A percentile compares a stretch with the other conserved stretches of the same genome.
phyloP scores from a whole-genome alignment of 2,888 invertebrate species.

The Rhorus exstirpatorius region DNA sequence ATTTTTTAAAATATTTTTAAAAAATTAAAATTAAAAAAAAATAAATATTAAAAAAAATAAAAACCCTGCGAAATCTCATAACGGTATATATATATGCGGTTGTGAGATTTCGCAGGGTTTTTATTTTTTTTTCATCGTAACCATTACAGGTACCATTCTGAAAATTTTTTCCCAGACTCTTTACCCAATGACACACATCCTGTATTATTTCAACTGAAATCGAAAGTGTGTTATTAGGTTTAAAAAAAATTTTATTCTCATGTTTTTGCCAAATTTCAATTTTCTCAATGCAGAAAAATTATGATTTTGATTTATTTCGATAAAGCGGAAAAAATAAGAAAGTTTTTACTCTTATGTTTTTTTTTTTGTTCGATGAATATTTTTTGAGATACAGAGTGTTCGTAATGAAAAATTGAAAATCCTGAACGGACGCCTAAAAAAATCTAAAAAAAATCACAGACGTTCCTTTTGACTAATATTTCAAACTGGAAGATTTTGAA shows the following conservation, averaged over 20 bases:
- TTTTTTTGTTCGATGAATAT: conserved; percentile 4
- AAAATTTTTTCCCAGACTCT: background rate
- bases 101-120: no score
- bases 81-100: no score
- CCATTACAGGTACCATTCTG: conserved; percentile 25
- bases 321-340: background rate
- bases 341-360: background rate
- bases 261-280: conserved; percentile 16
- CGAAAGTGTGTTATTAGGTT: conserved; percentile 25
- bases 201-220: conserved; percentile 20
- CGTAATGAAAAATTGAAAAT: conserved; percentile 3
- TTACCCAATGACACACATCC: conserved; percentile 23
- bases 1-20: no score
- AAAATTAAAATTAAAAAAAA: no score
- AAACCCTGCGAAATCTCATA: no score
- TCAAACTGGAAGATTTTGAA: conserved; percentile 7
- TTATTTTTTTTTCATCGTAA: no score
- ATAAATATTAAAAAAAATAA: no score
- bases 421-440: conserved; percentile 1
- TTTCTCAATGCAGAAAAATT: conserved; percentile 10
- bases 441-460: conserved; percentile 5
- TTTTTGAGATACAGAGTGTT: conserved; percentile 10
- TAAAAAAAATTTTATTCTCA: conserved; percentile 21
- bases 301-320: background rate
- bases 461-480: conserved; percentile 11